phyloP scores from a whole-genome alignment of 1,140 invertebrate genomes.

The Mizuhopecten yessoensis region DNA sequence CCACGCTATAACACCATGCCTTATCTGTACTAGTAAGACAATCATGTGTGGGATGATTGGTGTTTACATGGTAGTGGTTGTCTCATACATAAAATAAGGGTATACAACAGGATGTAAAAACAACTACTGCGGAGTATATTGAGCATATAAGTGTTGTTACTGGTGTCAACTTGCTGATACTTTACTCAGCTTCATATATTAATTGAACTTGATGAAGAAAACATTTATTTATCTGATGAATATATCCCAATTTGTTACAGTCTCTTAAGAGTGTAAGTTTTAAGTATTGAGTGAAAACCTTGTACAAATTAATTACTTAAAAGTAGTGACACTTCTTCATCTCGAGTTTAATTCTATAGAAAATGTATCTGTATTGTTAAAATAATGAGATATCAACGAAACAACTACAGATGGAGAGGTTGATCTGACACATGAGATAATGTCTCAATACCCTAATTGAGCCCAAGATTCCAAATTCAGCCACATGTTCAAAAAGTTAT shows the following conservation, averaged over 20 bases:
- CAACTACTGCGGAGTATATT: too few species aligned
- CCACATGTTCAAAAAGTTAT: too few species aligned
- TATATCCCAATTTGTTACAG: not conserved
- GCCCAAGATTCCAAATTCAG: not conserved
- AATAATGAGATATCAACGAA: not conserved
- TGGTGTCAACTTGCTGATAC: too few species aligned
- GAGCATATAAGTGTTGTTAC: too few species aligned
- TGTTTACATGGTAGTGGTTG: too few species aligned
- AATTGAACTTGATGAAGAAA: too few species aligned
- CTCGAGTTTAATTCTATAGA: not conserved
- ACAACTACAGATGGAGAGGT: not conserved
- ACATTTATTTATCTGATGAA: too few species aligned
- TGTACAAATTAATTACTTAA: not conserved
- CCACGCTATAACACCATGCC: not conserved
- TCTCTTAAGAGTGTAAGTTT: not conserved
- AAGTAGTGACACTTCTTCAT: not conserved
- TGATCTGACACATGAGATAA: not conserved
- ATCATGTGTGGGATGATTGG: not conserved
- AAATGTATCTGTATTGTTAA: not conserved
- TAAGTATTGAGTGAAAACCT: not conserved
- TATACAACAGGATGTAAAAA: too few species aligned
- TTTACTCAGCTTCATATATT: too few species aligned
- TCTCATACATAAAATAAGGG: too few species aligned
- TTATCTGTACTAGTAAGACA: not conserved
- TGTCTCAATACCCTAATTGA: not conserved